Evolutionary conservation across 1,140 invertebrate species (phyloP).

Genomic region (Neelides sp.): DNA sequence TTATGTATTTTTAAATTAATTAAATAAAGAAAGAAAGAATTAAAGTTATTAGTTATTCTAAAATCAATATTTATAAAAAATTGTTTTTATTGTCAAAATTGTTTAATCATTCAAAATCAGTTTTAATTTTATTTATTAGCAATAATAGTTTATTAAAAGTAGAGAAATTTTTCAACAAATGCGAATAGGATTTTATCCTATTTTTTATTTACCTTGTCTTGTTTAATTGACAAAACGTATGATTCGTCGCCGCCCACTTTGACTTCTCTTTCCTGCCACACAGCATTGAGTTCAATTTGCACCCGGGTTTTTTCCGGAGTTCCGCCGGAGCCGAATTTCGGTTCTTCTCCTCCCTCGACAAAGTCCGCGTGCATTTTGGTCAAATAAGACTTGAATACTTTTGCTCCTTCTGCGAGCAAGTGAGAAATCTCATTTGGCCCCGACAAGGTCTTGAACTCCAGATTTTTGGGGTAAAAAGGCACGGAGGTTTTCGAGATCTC

Average conservation of each 20-base stretch:
- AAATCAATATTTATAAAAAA: background rate
- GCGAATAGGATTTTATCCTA: too few relatives aligned
- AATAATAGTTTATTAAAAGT: background rate
- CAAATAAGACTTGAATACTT: constrained; percentile 21
- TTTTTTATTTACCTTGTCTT: constrained; percentile 8
- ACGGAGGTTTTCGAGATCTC: constrained; percentile 16
- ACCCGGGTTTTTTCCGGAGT: constrained; percentile 13
- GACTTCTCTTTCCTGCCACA: constrained; percentile 33
- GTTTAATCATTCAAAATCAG: background rate
- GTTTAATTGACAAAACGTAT: constrained; percentile 45
- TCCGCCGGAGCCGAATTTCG: too few relatives aligned
- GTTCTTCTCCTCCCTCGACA: too few relatives aligned
- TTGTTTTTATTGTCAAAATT: background rate
- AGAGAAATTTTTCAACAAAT: background rate
- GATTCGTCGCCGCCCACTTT: constrained; percentile 53
- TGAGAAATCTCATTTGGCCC: constrained; percentile 5
- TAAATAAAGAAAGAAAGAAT: background rate
- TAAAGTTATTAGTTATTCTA: background rate
- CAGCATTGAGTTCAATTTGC: constrained; percentile 15
- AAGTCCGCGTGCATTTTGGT: too few relatives aligned
- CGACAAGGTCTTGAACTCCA: constrained; percentile 11
- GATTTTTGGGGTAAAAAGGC: constrained; percentile 21
- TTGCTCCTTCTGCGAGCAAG: constrained; percentile 6
- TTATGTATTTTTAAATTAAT: too few relatives aligned
- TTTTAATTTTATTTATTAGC: background rate